phyloP scores from a whole-genome alignment of 2,888 invertebrate species.

The Lasioglossum vierecki region DNA sequence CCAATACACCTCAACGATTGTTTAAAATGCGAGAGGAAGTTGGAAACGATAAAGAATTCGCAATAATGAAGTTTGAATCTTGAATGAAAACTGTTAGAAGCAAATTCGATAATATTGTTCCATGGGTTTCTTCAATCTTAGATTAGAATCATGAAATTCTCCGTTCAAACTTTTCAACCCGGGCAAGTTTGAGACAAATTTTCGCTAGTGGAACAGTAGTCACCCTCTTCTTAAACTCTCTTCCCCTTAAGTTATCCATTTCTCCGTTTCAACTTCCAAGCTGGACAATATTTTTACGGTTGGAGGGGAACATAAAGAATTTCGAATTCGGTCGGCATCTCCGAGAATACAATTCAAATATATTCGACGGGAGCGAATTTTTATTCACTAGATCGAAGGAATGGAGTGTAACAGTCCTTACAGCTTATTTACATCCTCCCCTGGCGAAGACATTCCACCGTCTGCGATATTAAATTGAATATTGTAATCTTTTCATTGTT shows the following conservation, averaged over 20 bases:
- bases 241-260: conserved; percentile 2
- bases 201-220: conserved; percentile 3
- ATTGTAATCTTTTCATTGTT: neutral
- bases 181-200: conserved; percentile 12
- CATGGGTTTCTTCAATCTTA: neutral
- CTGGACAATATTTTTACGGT: conserved; percentile 3
- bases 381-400: neutral
- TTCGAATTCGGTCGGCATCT: neutral
- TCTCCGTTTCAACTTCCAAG: neutral
- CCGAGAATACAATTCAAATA: conserved; percentile 15
- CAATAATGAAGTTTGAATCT: neutral
- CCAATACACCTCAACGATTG: neutral
- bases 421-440: neutral
- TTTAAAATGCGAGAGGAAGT: neutral
- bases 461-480: neutral
- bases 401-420: neutral
- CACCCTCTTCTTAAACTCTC: conserved; percentile 4
- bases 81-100: neutral
- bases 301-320: neutral
- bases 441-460: neutral
- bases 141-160: conserved; percentile 10
- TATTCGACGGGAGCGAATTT: neutral
- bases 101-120: neutral
- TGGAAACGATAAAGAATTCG: neutral
- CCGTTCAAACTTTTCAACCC: neutral